Evolutionary conservation across 2,797 vertebrate genomes (phyloP), one percentile per base, ranked within the genome.

Genomic region (Falco peregrinus): DNA sequence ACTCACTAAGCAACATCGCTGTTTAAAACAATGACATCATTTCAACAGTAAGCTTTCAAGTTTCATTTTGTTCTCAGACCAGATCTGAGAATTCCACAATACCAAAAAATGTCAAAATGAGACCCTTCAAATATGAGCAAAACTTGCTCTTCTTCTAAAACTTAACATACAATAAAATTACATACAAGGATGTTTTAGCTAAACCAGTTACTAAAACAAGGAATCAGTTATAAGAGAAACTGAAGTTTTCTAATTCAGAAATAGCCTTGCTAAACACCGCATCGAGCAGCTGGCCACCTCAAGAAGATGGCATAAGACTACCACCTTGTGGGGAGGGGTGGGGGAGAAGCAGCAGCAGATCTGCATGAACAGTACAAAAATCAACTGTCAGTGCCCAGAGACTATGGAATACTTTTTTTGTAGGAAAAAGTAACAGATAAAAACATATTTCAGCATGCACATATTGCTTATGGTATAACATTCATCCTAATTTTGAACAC

Each of bases 271-370:
- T 63, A 39, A 50, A 77, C 53, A 19, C 4, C 25, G 18, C 65
- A 31, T 2, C 21, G 26, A 69, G 61, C 28, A 33, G 47, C 5
- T 37, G 35, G 53, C 41, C 60, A 53, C 25, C 60, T 71, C 41
- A 65, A 17, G 15, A 57, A 47, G 37, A 77, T 13, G 77, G 94
- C 67, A 73, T 93, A 95, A 93, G 80, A 75, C 95, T 91, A 94
- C 96, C 97, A 95, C 85, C 97, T 87, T 84, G 94, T 89, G 96
- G 43, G 43, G 43, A 41, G 39, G 39, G 39, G 39, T 37, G 39
- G 39, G 39, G 11, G 39, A 5, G 39, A 41, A 41, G 39, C 41
- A 43, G 41, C 41, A 43, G 41, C 33, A 28, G 15, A 50, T 39
- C 29, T 73, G 31, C 43, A 31, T 5, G 25, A 79, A 29, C 5